Percentiles rank a stretch among this genome's conserved stretches.
Evolutionary conservation across 35 echinoderm and acorn worm genomes (phyloP).

Genomic region (Apostichopus californicus): DNA sequence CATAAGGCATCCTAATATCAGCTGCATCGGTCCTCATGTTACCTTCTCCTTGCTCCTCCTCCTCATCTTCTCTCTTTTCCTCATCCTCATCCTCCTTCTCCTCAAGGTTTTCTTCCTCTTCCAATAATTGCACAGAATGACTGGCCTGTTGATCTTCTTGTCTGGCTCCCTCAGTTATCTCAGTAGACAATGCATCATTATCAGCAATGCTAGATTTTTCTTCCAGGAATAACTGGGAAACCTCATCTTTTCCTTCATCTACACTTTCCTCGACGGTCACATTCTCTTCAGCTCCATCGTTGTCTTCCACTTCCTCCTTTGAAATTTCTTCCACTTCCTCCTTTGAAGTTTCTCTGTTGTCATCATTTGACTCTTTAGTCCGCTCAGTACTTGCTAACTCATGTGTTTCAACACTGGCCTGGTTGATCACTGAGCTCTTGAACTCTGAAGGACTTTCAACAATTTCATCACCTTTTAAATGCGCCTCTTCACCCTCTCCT

Average conservation of each 20-base stretch:
- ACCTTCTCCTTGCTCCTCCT: not conserved
- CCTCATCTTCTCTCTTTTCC: not conserved
- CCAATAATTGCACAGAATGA: not conserved
- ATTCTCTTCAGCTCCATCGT: not conserved
- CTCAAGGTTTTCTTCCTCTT: not conserved
- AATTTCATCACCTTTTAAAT: not conserved
- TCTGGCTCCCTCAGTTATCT: not conserved
- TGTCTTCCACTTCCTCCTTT: not conserved
- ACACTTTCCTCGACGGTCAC: not conserved
- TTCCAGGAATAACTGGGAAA: not conserved
- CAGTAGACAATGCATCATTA: not conserved
- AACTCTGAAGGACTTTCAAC: not conserved
- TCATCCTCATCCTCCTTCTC: slow-evolving; percentile 6
- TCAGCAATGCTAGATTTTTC: not conserved
- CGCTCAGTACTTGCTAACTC: not conserved
- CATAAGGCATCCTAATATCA: not conserved
- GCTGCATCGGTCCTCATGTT: not conserved
- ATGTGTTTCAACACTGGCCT: not conserved
- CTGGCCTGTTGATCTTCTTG: not conserved
- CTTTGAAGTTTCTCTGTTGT: not conserved
- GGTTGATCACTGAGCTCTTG: not conserved
- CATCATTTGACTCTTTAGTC: not conserved
- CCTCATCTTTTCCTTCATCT: not conserved
- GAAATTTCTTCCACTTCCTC: not conserved
- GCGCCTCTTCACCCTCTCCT: not conserved